Evolutionary conservation across 2,888 invertebrate species (phyloP).

Genomic region (Plemyria rubiginata): DNA sequence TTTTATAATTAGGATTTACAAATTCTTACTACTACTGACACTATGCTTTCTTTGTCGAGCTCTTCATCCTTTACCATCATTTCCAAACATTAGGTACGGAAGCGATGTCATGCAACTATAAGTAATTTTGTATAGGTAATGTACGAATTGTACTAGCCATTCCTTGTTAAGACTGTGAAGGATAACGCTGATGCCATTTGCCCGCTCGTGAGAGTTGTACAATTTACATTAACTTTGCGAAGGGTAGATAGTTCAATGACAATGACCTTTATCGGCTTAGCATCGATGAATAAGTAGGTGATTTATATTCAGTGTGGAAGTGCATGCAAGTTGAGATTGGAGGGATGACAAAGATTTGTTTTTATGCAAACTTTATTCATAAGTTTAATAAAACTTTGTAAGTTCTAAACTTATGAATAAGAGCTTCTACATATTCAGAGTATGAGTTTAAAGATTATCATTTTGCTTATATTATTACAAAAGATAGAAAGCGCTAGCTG

Average conservation of each 20-base stretch:
- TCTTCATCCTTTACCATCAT: too few species aligned
- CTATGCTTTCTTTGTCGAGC: too few species aligned
- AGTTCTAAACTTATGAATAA: too few species aligned
- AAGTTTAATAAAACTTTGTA: slow-evolving; percentile 5
- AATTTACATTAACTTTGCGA: slow-evolving; percentile 74
- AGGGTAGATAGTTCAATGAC: slow-evolving; percentile 73
- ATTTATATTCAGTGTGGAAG: slow-evolving; percentile 70
- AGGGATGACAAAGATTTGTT: slow-evolving; percentile 32
- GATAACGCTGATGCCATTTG: slow-evolving; percentile 77
- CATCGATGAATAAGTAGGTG: slow-evolving; percentile 65
- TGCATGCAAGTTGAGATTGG: slow-evolving; percentile 38
- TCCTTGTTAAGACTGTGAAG: slow-evolving; percentile 41
- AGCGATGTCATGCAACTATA: too few species aligned
- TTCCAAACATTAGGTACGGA: too few species aligned
- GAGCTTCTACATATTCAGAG: too few species aligned
- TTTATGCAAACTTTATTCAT: slow-evolving; percentile 32
- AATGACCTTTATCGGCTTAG: slow-evolving; percentile 73
- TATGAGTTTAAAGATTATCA: background rate
- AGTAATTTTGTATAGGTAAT: background rate
- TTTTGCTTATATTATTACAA: background rate
- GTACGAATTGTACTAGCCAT: slow-evolving; percentile 11
- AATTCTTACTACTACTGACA: too few species aligned
- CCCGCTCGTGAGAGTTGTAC: slow-evolving; percentile 73
- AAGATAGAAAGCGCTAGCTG: too few species aligned
- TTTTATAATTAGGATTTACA: too few species aligned